phyloP scores from a whole-genome alignment of 1,140 invertebrate species.

The Choristoneura fumiferana region DNA sequence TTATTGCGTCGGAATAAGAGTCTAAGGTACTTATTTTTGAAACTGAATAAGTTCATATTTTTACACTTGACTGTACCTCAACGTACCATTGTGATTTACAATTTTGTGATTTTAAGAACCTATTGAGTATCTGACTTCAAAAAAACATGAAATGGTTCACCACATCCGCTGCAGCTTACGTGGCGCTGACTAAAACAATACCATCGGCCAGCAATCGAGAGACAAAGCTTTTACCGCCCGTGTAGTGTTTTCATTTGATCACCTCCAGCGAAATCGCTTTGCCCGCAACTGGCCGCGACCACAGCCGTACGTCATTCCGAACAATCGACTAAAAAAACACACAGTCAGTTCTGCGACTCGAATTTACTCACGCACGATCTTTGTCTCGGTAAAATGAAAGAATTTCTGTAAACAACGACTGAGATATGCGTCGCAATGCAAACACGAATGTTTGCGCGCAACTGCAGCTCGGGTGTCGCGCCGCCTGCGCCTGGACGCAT shows the following conservation, averaged over 20 bases:
- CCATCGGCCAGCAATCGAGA: no score
- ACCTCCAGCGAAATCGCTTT: not conserved
- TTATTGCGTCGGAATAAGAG: no score
- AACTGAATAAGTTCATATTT: no score
- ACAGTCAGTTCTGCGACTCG: not conserved
- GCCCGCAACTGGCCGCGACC: no score
- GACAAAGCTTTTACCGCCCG: not conserved
- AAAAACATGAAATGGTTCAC: no score
- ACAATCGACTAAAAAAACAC: slow-evolving; percentile 12
- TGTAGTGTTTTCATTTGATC: slow-evolving; percentile 13
- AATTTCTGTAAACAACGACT: slow-evolving; percentile 33
- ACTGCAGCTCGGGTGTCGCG: slow-evolving; percentile 15
- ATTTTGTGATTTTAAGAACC: no score
- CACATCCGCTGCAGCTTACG: no score
- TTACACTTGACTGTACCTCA: no score
- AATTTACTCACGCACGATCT: slow-evolving; percentile 33
- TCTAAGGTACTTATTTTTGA: no score
- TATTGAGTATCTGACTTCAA: no score
- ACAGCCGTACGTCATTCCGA: slow-evolving; percentile 3
- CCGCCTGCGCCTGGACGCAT: no score
- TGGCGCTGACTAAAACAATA: not conserved
- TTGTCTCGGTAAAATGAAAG: slow-evolving; percentile 32
- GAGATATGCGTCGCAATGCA: slow-evolving; percentile 20
- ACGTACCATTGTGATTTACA: no score
- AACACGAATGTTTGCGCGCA: slow-evolving; percentile 28